These are phyloP conservation scores for Gonioctena quinquepunctata DNA, from an alignment of 1,140 invertebrate genomes.

Conservation along the genomic window DNA sequence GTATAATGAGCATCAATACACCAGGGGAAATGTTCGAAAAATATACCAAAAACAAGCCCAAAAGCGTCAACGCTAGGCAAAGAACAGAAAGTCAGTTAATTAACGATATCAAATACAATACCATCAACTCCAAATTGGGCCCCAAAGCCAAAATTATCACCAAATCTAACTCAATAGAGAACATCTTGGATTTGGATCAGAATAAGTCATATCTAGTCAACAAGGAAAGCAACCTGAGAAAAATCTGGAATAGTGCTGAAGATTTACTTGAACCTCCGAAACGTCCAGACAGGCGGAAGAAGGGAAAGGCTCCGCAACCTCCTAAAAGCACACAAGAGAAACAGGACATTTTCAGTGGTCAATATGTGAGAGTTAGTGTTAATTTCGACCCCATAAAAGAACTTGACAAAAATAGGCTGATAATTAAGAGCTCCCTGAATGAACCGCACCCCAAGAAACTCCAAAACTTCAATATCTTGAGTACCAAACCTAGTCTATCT, in stretches of 20 bases:
- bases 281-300: conserved; percentile 46
- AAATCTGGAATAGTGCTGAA: conserved; percentile 50
- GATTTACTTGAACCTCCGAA: conserved; percentile 45
- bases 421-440: conserved; percentile 37
- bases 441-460: conserved; percentile 40
- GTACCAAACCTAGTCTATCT: conserved; percentile 28
- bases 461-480: conserved; percentile 32
- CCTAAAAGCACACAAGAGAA: conserved; percentile 16
- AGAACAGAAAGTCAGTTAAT: conserved; percentile 34
- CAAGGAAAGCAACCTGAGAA: conserved; percentile 36
- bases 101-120: conserved; percentile 25
- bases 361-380: conserved; percentile 50
- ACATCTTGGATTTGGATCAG: conserved; percentile 33
- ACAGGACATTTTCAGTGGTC: conserved; percentile 44
- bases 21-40: conserved; percentile 38
- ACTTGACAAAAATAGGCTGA: conserved; percentile 27
- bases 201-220: conserved; percentile 36
- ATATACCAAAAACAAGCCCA: background rate
- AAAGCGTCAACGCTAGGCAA: conserved; percentile 32
- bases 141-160: conserved; percentile 24
- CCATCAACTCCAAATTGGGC: conserved; percentile 25
- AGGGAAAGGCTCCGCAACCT: conserved; percentile 35
- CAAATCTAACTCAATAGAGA: conserved; percentile 37
- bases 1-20: conserved; percentile 49
- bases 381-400: conserved; percentile 29